Base-by-base conservation (phyloP, 1,140 invertebrate genomes). In the Orchestia grillus region DNA sequence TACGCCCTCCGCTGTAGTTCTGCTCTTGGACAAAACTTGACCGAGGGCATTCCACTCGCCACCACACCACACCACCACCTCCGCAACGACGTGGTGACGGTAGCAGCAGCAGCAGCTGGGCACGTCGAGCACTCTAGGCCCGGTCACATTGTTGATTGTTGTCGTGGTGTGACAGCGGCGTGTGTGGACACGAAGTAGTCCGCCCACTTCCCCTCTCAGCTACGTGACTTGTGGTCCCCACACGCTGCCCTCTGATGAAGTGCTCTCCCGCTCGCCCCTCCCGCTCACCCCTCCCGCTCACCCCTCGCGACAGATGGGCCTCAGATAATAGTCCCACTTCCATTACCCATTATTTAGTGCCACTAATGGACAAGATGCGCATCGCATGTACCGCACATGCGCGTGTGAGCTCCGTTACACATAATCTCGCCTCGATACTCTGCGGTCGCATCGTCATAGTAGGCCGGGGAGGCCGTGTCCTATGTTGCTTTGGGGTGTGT, bases 301-400 rank as follows among this genome's bases (percentile, higher is more conserved):
- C 47, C 47, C 47, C 47, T 53, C 47, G 6, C 92, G 92, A 94
- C 92, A 94, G 92, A 94, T 94, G 92, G 4, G 41, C 11, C 36
- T 47, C 43, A n/a, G 92, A 94, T 94, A 94, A 94, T 91, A 28
- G 41, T 91, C 43, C 88, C n/a, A 41, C 88, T 44, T 44, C 92
- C 44, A 94, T 94, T 94, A n/a, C 92, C 43, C 43, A 94, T 94
- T 94, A 94, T 94, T 94, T 94, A 94, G 6, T n/a, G 92, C 92
- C 44, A n/a, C 92, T 94, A 94, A 94, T 94, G 92, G 92, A 94
- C 44, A 40, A 44, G 88, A 90, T 90, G 88, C 88, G 36, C n/a
- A 41, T 77, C 62, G 62, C 62, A 77, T 36, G 62, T 77, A 77
- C 62, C 36, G 62, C 62, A 77, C 62, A 77, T 77, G 36, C 62